Evolutionary conservation across 2,113 vertebrate species (phyloP).

Genomic region (Oxyura jamaicensis): DNA sequence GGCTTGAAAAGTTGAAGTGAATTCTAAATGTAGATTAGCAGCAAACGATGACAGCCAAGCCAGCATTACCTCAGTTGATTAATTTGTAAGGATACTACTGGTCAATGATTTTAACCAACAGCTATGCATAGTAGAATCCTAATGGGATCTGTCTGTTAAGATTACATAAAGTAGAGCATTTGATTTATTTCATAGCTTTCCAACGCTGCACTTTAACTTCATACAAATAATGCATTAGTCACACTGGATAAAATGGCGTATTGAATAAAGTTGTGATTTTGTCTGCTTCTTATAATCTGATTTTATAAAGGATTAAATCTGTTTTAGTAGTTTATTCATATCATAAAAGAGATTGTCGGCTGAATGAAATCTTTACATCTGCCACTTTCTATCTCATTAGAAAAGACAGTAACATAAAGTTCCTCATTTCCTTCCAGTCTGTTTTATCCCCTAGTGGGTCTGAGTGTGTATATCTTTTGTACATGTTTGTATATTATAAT

Average conservation of each 20-base stretch:
- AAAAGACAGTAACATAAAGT: conserved; percentile 54
- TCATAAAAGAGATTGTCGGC: conserved; percentile 63
- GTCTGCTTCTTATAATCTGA: conserved; percentile 77
- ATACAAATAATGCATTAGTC: conserved; percentile 84
- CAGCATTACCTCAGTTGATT: conserved; percentile 79
- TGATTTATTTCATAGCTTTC: conserved; percentile 83
- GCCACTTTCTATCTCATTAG: conserved; percentile 64
- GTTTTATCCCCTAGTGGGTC: conserved; percentile 54
- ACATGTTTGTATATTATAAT: conserved; percentile 34
- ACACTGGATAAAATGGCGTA: conserved; percentile 77
- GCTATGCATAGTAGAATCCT: conserved; percentile 74
- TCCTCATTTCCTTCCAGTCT: conserved; percentile 33
- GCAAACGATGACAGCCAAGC: conserved; percentile 73
- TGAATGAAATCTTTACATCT: conserved; percentile 69
- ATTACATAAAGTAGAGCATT: conserved; percentile 78
- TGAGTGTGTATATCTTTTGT: conserved; percentile 25
- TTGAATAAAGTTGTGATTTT: conserved; percentile 80
- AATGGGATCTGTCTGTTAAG: conserved; percentile 82
- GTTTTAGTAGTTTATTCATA: conserved; percentile 70
- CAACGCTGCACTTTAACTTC: conserved; percentile 78
- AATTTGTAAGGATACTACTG: conserved; percentile 80
- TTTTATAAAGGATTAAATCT: conserved; percentile 78
- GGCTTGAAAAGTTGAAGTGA: conserved; percentile 74
- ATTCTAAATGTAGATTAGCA: conserved; percentile 78
- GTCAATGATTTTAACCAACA: conserved; percentile 85